Evolutionary conservation across 2,888 invertebrate genomes (phyloP).

Genomic region (Epinotia brunnichana): DNA sequence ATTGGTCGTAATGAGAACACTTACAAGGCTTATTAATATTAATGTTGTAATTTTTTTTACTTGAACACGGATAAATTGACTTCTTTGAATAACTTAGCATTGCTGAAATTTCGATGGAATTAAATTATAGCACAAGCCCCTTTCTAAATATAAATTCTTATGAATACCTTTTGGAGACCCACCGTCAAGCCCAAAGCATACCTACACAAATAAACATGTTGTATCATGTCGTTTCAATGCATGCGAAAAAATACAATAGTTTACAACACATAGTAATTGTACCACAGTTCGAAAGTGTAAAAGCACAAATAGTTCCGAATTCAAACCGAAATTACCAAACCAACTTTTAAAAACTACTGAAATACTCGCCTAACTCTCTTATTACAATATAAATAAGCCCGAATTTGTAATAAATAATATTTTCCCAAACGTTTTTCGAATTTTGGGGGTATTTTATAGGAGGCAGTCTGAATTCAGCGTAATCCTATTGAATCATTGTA

Average conservation of each 20-base stretch:
- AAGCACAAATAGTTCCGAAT: constrained; percentile 55
- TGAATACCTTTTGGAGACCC: neutral
- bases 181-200: constrained; percentile 12
- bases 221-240: constrained; percentile 36
- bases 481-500: constrained; percentile 62
- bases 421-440: neutral
- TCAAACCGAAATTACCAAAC: constrained; percentile 45
- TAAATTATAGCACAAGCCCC: neutral
- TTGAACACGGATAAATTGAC: neutral
- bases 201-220: constrained; percentile 41
- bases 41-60: constrained; percentile 60
- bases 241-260: constrained; percentile 46
- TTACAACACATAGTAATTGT: constrained; percentile 43
- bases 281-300: constrained; percentile 58
- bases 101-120: constrained; percentile 2
- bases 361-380: neutral
- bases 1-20: constrained; percentile 74
- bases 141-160: neutral
- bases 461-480: constrained; percentile 59
- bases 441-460: constrained; percentile 34
- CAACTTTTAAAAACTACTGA: neutral
- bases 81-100: constrained; percentile 2
- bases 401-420: constrained; percentile 16
- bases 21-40: constrained; percentile 77
- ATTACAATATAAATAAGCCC: constrained; percentile 13